Evolutionary conservation across 1,140 invertebrate genomes (phyloP).

Genomic region (Drosophila busckii): DNA sequence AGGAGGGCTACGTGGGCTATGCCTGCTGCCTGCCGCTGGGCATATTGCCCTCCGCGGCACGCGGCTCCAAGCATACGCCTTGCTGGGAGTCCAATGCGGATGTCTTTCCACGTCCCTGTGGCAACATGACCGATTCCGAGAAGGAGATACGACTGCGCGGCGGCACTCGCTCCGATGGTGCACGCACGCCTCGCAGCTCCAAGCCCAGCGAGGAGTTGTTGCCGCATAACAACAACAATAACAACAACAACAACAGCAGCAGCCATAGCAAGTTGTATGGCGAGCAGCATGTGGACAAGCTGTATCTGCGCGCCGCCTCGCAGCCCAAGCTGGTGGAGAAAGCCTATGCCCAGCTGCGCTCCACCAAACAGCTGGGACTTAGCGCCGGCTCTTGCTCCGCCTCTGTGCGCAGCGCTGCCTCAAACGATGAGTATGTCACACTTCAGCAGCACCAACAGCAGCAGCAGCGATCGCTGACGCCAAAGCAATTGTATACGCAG

Average conservation of each 20-base stretch:
- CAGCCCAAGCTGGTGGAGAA: constrained; percentile 74
- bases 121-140: constrained; percentile 87
- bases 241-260: constrained; percentile 41
- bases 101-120: constrained; percentile 86
- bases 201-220: constrained; percentile 73
- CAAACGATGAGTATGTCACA: constrained; percentile 72
- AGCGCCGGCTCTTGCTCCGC: constrained; percentile 41
- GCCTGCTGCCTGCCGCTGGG: constrained; percentile 87
- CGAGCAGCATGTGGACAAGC: constrained; percentile 82
- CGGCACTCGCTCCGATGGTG: constrained; percentile 81
- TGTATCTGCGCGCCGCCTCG: constrained; percentile 81
- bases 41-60: constrained; percentile 80
- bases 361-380: constrained; percentile 55
- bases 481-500: constrained; percentile 30
- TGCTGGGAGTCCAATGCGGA: constrained; percentile 90
- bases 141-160: constrained; percentile 82
- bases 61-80: constrained; percentile 79
- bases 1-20: constrained; percentile 89
- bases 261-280: constrained; percentile 50
- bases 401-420: constrained; percentile 43
- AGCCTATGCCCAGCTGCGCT: constrained; percentile 71
- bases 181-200: constrained; percentile 74
- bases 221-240: constrained; percentile 78
- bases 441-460: constrained; percentile 43
- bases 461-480: constrained; percentile 8